Percentiles rank a stretch among this genome's conserved stretches.
Conservation (phyloP, 2,888 invertebrate genomes). For the Anticlea derivata region DNA sequence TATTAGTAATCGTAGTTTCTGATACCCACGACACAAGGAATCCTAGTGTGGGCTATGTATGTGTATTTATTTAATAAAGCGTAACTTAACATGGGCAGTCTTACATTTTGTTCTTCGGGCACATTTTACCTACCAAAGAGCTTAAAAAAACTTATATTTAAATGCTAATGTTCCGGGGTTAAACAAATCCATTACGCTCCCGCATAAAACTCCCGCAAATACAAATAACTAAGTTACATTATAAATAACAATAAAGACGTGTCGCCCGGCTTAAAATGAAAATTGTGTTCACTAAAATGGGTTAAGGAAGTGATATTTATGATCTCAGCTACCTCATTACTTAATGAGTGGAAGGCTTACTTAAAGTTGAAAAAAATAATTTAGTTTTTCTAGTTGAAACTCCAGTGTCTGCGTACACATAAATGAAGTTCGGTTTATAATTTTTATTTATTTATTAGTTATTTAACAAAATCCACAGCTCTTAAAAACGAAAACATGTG, state of each 20-base stretch:
- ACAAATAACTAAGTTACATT: conserved; percentile 42
- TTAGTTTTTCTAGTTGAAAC: conserved; percentile 1
- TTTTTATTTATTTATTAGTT: too few species aligned
- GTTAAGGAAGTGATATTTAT: conserved; percentile 81
- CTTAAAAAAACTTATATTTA: neutral
- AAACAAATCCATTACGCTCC: conserved; percentile 17
- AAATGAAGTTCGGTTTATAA: too few species aligned
- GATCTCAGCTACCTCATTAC: conserved; percentile 37
- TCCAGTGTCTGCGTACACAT: neutral
- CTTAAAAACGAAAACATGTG: too few species aligned
- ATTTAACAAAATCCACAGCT: too few species aligned
- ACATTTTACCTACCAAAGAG: too few species aligned
- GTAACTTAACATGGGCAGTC: too few species aligned
- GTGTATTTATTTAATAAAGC: too few species aligned
- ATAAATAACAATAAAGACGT: conserved; percentile 74
- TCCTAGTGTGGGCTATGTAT: too few species aligned
- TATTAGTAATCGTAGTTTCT: too few species aligned
- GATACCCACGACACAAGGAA: too few species aligned
- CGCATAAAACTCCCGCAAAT: conserved; percentile 15
- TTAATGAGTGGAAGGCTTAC: conserved; percentile 27
- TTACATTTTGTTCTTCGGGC: too few species aligned
- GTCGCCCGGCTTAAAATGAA: conserved; percentile 77
- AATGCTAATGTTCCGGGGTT: too few species aligned
- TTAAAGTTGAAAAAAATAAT: conserved; percentile 11
- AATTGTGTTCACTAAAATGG: conserved; percentile 73